Evolutionary conservation across 2,113 vertebrate species (phyloP), one percentile per base, ranked within the genome.

Genomic region (Paramormyrops kingsleyae): DNA sequence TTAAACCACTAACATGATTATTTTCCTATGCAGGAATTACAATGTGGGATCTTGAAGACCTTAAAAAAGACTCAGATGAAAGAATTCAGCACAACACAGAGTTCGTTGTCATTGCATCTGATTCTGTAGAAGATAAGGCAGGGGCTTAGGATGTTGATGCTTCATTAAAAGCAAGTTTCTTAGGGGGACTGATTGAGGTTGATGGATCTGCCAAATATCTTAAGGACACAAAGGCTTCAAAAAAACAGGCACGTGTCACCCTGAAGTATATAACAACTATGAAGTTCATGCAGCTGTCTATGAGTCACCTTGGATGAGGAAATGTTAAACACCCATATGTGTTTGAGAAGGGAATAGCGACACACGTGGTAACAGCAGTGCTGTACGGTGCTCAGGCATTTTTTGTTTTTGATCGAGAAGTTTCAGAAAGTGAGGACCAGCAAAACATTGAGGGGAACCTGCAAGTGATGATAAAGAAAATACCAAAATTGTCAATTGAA

Each of bases 361-460:
- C 94, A 49, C 94, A 94, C 87, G 93, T 95, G 0, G 93, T 94
- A 39, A 93, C 93, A 44, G 94, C 12, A 1, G 42, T 95, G 8
- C 92, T 95, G 52, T 94, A 94, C 24, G 94, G 94, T 0, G 94
- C 93, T 0, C 92, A 94, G 88, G 94, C 94, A 7, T 95, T 94
- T 89, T 94, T 94, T 90, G 91, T 94, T 24, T 94, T 53, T 95
- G 93, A 94, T 52, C 89, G 46, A 50, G 91, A 94, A 7, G 84
- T 92, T 0, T 93, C 93, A 1, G 88, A 74, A 87, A 19, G 4
- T 5, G 52, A 53, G 52, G 4, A 53, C 52, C 52, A 53, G 17
- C 15, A 19, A 53, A 53, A 92, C 1, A 84, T 94, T 87, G 59
- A 94, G 35, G 91, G 91, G 0, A 87, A 80, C 44, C 21, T 94